Base-by-base conservation (phyloP, 2,797 vertebrate genomes). In the Geotrypetes seraphini region DNA sequence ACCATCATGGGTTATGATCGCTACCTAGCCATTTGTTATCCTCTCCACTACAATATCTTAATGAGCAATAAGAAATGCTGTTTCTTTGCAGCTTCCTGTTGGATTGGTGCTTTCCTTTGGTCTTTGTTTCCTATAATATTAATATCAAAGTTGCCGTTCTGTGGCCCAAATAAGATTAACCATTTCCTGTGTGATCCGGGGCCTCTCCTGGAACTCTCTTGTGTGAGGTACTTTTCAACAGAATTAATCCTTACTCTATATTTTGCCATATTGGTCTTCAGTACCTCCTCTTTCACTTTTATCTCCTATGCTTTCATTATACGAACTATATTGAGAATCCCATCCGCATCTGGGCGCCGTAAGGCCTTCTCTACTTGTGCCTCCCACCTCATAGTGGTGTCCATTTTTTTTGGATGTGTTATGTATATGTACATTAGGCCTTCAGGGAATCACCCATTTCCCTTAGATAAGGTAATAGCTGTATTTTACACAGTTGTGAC, bases 181-280 rank as follows among this genome's bases (percentile, higher is more conserved):
- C 46, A 58, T 15, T 65, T 55, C 39, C 69, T 62, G 33, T 69
- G 65, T 53, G 61, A 65, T 25, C 63, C 56, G 22, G 31, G 56
- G 9, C 48, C 65, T 20, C 22, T 65, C 25, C 18, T 63, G 16
- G 53, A 58, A 38, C 47, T 63, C 28, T 49, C 58, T 7, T 58
- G 48, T 7, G 51, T 58, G 2, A 43, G 53, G 21, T 30, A 49
- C 10, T 48, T 34, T 12, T 4, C 34, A 6, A 6, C 36, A 35
- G 36, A 49, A 32, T 43, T 31, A 11, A 17, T 36, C 16, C 22
- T 37, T 18, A 44, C 44, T 19, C 22, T 31, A 7, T 22, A n/a
- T 5, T 35, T 41, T 0, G 7, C 47, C 7, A 10, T 55, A 13
- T 57, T 61, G 7, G 42, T 60, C 5, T 41, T 66, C 50, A 30